Base-by-base conservation (phyloP, 2,113 vertebrate species). In the Castor canadensis region DNA sequence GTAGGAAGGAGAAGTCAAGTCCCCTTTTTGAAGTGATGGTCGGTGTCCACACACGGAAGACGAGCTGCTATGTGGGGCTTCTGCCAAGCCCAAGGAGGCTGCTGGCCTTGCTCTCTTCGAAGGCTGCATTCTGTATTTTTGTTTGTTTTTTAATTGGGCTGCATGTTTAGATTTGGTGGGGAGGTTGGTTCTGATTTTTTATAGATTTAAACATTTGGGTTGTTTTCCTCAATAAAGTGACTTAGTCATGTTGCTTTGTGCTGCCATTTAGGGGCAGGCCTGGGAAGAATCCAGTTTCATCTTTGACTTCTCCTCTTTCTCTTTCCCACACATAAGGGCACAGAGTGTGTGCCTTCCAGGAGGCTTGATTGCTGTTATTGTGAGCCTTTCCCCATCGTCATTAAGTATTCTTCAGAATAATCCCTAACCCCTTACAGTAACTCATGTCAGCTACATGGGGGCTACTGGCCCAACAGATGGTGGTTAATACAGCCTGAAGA, bases 131-230 rank as follows among this genome's bases (percentile, higher is more conserved):
- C 6, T 9, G 43, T 40, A 17, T 72, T 75, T 60, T 35, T 16
- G 35, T 80, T 17, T 80, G 54, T 56, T 54, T 43, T 40, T 22
- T 40, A 38, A 12, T 12, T 81, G 52, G 35, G 13, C 47, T 73
- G 4, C 56, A 24, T 75, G 67, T 71, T 89, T 45, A 35, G 30
- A 38, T 56, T 32, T 28, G 20, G 17, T 45, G 17, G 17, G 13
- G n/a, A 13, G n/a, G 8, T 1, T 6, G 16, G 35, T 49, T 79
- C 54, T 67, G 7, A 43, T 47, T 76, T 62, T 49, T 66, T 20
- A 5, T 0, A 26, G 47, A 77, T 1, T 1, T 30, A 20, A 49
- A 16, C 2, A 2, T 64, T 47, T 15, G 32, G 24, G 9, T 9
- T 82, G 40, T 28, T 24, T 71, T 32, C 32, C 87, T 49, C 11